Percentiles rank a stretch among this genome's conserved stretches.
phyloP scores from a whole-genome alignment of 2,888 invertebrate genomes.

The Lepidonotus clava region DNA sequence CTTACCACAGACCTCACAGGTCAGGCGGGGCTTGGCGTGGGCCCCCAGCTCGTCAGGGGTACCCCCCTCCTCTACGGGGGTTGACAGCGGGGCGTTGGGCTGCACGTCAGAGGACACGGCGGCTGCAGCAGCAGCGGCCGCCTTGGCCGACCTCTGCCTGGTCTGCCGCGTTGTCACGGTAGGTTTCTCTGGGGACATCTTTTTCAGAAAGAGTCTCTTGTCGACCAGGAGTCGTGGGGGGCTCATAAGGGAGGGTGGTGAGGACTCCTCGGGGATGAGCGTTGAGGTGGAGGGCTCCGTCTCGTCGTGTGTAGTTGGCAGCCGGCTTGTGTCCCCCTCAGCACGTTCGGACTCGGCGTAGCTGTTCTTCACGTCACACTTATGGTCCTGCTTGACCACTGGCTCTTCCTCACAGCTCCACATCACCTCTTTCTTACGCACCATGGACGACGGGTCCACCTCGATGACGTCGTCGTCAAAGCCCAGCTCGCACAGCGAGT shows the following conservation, averaged over 20 bases:
- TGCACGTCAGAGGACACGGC: background rate
- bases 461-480: conserved; percentile 43
- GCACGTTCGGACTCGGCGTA: background rate
- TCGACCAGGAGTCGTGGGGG: conserved; percentile 15
- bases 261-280: background rate
- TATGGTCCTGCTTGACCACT: background rate
- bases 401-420: conserved; percentile 33
- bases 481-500: conserved; percentile 47
- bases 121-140: background rate
- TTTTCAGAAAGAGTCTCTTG: conserved; percentile 38
- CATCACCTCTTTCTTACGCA: conserved; percentile 32
- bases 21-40: background rate
- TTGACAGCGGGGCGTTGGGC: too few species aligned
- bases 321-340: background rate
- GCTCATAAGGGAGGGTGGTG: background rate
- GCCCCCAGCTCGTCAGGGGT: background rate
- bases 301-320: background rate
- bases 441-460: conserved; percentile 31
- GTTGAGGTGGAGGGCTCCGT: background rate
- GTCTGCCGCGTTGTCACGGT: background rate
- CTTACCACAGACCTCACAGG: conserved; percentile 53
- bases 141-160: background rate
- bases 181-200: conserved; percentile 22
- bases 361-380: background rate
- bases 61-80: background rate